Percentiles rank a stretch among this genome's conserved stretches.
phyloP scores from a whole-genome alignment of 2,113 vertebrate species.

The Aptenodytes patagonicus region DNA sequence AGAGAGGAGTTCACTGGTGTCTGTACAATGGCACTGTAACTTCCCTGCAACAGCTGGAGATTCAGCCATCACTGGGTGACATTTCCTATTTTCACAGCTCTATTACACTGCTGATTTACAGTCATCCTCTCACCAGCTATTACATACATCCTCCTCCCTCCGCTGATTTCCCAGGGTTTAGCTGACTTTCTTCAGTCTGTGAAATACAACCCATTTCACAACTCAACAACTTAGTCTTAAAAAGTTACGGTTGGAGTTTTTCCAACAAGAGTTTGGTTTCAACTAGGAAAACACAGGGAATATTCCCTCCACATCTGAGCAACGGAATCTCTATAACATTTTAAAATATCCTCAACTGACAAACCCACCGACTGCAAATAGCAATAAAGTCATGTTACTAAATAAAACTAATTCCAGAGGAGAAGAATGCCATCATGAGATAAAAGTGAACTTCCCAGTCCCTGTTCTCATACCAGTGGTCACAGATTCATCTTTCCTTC shows the following conservation, averaged over 20 bases:
- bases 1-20: fast-evolving
- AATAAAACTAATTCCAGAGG: neutral
- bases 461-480: neutral
- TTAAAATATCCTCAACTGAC: neutral
- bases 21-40: neutral
- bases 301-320: neutral
- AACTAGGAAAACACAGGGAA: neutral
- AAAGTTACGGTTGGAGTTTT: neutral
- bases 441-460: neutral
- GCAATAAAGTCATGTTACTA: neutral
- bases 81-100: neutral
- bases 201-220: neutral
- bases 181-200: neutral
- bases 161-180: neutral
- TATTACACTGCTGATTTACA: neutral
- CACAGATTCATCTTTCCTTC: neutral
- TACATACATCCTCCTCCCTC: neutral
- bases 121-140: neutral
- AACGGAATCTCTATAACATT: neutral
- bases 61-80: neutral
- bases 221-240: neutral
- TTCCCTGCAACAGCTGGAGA: neutral
- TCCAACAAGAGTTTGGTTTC: neutral
- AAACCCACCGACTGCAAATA: neutral
- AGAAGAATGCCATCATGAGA: neutral